phyloP scores from a whole-genome alignment of 2,113 vertebrate species.

The Tragelaphus scriptus region DNA sequence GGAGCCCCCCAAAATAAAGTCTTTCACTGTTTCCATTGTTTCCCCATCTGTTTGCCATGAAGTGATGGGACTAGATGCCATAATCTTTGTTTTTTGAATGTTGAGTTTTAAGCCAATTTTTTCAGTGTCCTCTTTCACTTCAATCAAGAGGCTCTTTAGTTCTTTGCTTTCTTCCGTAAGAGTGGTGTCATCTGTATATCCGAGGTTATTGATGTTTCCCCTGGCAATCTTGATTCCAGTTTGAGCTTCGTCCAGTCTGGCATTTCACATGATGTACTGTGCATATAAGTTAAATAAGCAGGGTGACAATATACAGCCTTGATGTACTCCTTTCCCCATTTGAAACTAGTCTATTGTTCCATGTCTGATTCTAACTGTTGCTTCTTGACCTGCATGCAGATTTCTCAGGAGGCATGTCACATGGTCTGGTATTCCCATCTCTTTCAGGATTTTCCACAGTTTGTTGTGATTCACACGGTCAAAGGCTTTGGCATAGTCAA shows the following conservation, averaged over 20 bases:
- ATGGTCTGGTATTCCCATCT: too few relatives aligned
- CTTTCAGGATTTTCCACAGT: too few relatives aligned
- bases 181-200: neutral
- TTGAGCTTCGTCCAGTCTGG: neutral
- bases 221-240: neutral
- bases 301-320: neutral
- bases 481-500: neutral
- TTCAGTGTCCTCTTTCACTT: neutral
- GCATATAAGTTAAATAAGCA: neutral
- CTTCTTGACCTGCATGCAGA: neutral
- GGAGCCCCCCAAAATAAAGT: rapidly evolving
- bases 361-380: neutral
- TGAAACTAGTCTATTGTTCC: neutral
- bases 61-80: neutral
- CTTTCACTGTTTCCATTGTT: neutral
- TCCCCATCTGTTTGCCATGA: neutral
- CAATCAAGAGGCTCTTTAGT: neutral
- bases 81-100: neutral
- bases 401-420: neutral
- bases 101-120: neutral
- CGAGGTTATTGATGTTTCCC: neutral
- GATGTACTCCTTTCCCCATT: neutral
- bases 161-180: neutral
- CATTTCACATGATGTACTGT: neutral
- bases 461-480: too few relatives aligned